These are phyloP conservation scores for Syngnathus scovelli DNA, from an alignment of 2,113 vertebrate genomes.

Conservation along the genomic window DNA sequence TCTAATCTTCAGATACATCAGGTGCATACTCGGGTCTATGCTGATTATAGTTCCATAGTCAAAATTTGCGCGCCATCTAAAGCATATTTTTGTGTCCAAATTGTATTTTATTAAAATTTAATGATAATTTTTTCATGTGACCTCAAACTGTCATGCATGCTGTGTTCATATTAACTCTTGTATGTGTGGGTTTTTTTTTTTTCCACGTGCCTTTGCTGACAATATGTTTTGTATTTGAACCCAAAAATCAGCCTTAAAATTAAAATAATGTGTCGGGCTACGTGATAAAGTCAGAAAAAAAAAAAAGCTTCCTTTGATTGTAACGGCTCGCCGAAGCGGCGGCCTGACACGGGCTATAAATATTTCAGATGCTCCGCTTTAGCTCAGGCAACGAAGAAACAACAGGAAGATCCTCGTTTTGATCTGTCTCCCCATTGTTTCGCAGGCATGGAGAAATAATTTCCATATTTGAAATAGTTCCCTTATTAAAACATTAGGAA, in stretches of 20 bases:
- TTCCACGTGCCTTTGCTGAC: background rate
- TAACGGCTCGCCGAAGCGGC: constrained; percentile 56
- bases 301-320: constrained; percentile 52
- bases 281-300: constrained; percentile 29
- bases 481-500: background rate
- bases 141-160: constrained; percentile 6
- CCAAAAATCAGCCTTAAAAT: background rate
- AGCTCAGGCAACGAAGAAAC: constrained; percentile 47
- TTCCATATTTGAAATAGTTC: constrained; percentile 6
- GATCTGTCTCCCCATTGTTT: constrained; percentile 49
- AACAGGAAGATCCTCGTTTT: constrained; percentile 62
- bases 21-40: too few species aligned
- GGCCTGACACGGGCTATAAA: constrained; percentile 67
- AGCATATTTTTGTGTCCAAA: too few species aligned
- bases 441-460: constrained; percentile 12
- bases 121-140: background rate
- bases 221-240: background rate
- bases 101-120: background rate
- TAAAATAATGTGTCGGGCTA: background rate
- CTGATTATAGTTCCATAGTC: too few species aligned
- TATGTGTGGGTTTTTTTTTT: background rate
- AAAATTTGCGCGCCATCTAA: too few species aligned
- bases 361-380: constrained; percentile 69
- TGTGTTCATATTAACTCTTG: background rate
- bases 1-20: too few species aligned